Percentiles rank a stretch among this genome's conserved stretches.
Evolutionary conservation across 2,113 vertebrate genomes (phyloP).

Genomic region (Eptesicus fuscus): DNA sequence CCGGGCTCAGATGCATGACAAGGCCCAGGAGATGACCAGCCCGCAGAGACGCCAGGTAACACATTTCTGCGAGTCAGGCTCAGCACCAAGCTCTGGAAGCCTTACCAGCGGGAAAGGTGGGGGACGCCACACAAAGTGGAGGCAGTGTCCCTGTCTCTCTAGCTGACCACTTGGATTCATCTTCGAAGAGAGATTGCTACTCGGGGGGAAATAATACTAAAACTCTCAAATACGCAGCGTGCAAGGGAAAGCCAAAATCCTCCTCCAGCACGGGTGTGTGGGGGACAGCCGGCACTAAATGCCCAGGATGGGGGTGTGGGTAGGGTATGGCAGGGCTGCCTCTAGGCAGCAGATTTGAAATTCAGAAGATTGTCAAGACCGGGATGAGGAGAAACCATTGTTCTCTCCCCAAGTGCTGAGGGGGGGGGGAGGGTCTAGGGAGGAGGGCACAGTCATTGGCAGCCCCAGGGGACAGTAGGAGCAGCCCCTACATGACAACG

Average conservation of each 20-base stretch:
- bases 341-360: too few species aligned
- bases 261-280: rapidly evolving
- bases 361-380: neutral
- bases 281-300: neutral
- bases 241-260: neutral
- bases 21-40: neutral
- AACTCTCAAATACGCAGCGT: neutral
- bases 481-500: too few species aligned
- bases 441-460: too few species aligned
- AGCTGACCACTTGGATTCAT: neutral
- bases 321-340: too few species aligned
- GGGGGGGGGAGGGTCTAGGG: too few species aligned
- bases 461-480: too few species aligned
- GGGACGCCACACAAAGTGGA: rapidly evolving
- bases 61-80: neutral
- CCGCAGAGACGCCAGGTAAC: too few species aligned
- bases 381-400: too few species aligned
- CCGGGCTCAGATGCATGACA: neutral
- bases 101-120: neutral
- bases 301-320: too few species aligned
- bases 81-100: neutral
- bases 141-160: neutral
- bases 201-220: neutral
- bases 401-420: too few species aligned
- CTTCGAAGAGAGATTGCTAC: neutral